phyloP scores from a whole-genome alignment of 2,113 vertebrate species.

The Poeciliopsis turrubarensis region DNA sequence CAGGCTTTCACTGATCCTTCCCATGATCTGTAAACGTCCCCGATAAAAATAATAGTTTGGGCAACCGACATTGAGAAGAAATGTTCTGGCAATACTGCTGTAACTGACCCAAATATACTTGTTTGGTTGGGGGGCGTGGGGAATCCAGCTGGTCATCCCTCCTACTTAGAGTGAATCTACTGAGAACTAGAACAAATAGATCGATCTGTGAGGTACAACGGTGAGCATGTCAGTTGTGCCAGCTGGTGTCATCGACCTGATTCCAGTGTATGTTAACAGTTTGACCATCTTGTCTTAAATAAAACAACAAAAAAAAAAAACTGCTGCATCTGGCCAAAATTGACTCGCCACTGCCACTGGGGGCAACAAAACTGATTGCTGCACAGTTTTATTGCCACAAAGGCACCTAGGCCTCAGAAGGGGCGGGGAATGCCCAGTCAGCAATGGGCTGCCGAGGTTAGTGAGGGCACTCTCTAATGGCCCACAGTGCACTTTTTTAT shows the following conservation, averaged over 20 bases:
- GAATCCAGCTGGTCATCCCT: no score
- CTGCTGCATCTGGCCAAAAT: neutral
- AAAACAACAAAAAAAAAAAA: neutral
- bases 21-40: neutral
- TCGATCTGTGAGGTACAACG: neutral
- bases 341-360: conserved; percentile 8
- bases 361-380: conserved; percentile 42
- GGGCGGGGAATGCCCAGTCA: conserved; percentile 56
- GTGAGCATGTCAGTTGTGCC: neutral
- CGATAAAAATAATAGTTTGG: neutral
- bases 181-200: neutral
- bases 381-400: conserved; percentile 51
- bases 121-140: neutral
- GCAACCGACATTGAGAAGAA: neutral
- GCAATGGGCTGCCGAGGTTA: conserved; percentile 55
- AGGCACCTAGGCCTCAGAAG: conserved; percentile 30
- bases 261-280: neutral
- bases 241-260: neutral
- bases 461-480: conserved; percentile 27
- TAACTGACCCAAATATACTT: no score
- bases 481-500: neutral
- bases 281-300: neutral
- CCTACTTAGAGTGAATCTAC: no score
- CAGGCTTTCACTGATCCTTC: neutral
- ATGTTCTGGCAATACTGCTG: neutral